phyloP scores from a whole-genome alignment of 2,113 vertebrate genomes.

The Otocyon megalotis region DNA sequence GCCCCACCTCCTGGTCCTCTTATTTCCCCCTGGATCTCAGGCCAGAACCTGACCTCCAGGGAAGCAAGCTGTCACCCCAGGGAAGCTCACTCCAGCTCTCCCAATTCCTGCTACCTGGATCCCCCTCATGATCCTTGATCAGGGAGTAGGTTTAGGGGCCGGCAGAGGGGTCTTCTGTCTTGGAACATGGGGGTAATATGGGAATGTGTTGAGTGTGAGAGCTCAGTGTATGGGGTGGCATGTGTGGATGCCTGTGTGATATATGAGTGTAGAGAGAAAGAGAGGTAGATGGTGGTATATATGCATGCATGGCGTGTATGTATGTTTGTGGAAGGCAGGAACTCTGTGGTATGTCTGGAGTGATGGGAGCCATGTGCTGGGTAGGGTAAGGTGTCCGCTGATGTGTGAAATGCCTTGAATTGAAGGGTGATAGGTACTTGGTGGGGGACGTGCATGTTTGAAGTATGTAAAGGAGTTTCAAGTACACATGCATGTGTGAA shows the following conservation, averaged over 20 bases:
- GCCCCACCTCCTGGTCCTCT: not conserved
- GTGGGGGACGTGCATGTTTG: fast-evolving
- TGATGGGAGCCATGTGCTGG: no score
- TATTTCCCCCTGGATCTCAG: not conserved
- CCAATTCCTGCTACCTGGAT: not conserved
- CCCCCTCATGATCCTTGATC: not conserved
- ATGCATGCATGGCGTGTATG: not conserved
- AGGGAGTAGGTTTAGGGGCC: not conserved
- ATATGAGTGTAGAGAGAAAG: not conserved
- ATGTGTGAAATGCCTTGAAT: not conserved
- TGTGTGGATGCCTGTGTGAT: not conserved
- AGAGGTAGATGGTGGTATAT: no score
- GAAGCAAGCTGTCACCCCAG: not conserved
- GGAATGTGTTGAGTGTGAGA: not conserved
- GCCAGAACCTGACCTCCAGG: not conserved
- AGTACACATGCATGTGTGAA: fast-evolving
- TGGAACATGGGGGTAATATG: not conserved
- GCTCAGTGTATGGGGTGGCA: not conserved
- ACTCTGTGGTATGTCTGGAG: not conserved
- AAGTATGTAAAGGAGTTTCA: not conserved
- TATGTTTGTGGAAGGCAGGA: not conserved
- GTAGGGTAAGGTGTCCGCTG: not conserved
- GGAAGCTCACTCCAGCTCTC: not conserved
- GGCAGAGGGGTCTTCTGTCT: not conserved
- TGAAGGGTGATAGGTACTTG: not conserved